Evolutionary conservation across 2,888 invertebrate species (phyloP), one percentile per base, ranked within the genome.

Genomic region (Meiosimyza decipiens): DNA sequence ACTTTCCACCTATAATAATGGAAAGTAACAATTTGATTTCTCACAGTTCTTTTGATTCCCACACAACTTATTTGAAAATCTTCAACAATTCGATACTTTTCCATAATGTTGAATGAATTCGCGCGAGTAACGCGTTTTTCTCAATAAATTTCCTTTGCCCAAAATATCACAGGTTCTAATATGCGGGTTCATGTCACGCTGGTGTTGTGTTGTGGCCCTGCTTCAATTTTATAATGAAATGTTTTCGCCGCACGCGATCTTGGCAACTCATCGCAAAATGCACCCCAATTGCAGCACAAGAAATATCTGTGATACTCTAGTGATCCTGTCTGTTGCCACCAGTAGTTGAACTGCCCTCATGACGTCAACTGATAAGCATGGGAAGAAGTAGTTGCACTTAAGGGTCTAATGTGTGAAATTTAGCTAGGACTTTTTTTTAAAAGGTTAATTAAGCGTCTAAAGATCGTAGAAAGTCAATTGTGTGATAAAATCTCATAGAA

Each of bases 121-220:
- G 68, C 68, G 59, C 51, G n/a, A 40, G 40, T 40, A 40, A 9
- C 40, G 68, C 33, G 40, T 69, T 69, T 60, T 57, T 18, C 59
- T 28, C 68, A 60, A 59, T 69, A 51, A 50, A 60, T 16, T 67
- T 7, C 55, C 18, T 51, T 18, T 16, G 16, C 33, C 40, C 62
- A 78, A 72, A 74, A 74, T 79, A 72, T 74, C 71, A 71, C 81
- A 82, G 80, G 82, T 79, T 73, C 71, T 47, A 7, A 77, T 76
- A 82, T 82, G 82, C 82, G 82, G 82, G 82, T 79, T 33, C 57
- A 18, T 67, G 55, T 47, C 40, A 57, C 67, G 57, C 57, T 57
- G 67, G 67, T 64, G 28, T 49, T 64, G 49, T 51, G 6, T 6
- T 40, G 40, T 40, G 40, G 40, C 40, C 9, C 40, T 40, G 40